These are phyloP conservation scores for Nicator chloris DNA, from an alignment of 2,113 vertebrate genomes.

Conservation along the genomic window DNA sequence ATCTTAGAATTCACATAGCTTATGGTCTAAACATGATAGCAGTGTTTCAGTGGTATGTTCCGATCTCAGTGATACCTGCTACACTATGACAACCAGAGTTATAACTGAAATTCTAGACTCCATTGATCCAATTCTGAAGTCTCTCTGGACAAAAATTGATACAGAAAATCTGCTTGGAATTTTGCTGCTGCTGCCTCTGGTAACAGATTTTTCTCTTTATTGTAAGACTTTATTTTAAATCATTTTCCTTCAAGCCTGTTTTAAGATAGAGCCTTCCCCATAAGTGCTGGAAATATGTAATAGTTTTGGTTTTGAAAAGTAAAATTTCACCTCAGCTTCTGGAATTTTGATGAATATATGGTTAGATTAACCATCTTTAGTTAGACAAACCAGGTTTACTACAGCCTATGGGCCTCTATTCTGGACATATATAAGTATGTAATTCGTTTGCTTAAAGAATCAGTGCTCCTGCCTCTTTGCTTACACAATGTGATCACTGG, in stretches of 20 bases:
- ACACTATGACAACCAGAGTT: background rate
- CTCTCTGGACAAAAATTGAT: background rate
- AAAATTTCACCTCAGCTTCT: background rate
- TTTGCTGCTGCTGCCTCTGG: background rate
- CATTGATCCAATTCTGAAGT: background rate
- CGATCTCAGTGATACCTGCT: background rate
- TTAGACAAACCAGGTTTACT: background rate
- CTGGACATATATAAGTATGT: background rate
- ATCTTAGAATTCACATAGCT: background rate
- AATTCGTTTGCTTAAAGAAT: background rate
- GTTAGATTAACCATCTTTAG: background rate
- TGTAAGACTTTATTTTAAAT: background rate
- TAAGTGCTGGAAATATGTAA: background rate
- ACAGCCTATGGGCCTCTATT: background rate
- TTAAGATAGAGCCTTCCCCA: background rate
- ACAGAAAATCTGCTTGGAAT: background rate
- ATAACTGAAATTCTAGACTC: background rate
- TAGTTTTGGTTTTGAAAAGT: background rate
- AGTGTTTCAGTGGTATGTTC: background rate
- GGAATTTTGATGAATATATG: background rate
- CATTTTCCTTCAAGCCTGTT: background rate
- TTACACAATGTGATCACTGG: background rate
- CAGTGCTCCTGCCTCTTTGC: background rate
- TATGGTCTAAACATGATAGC: background rate
- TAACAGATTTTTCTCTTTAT: background rate